Evolutionary conservation across 2,888 invertebrate genomes (phyloP), one percentile per base, ranked within the genome.

Genomic region (Rotaria macrura): DNA sequence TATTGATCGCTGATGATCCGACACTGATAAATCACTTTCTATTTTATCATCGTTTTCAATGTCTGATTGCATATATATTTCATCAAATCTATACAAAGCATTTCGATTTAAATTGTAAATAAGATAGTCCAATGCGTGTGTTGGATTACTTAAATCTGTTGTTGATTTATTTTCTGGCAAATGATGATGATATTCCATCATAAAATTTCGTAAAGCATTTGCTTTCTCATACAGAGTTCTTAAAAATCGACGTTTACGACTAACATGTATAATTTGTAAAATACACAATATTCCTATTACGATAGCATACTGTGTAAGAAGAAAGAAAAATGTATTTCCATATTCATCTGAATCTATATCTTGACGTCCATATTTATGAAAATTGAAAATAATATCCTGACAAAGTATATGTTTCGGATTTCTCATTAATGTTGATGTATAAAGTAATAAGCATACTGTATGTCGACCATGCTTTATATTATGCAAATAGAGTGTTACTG

Each of bases 301-400:
- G 7, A 79, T 79, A 2, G 43, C 40, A 25, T 79, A 79, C 14
- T 79, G 74, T 9, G 43, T 43, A 9, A 79, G 40, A 25, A 79
- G 38, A 43, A 79, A 38, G n/a, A 43, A 1, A 79, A 79, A 79
- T 10, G 74, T 43, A 43, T 79, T 38, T 79, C 43, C 43, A 25
- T 38, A 25, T 23, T 79, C 74, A 43, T 43, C 43, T 0, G 38
- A 38, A 43, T 43, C 25, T 9, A 25, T 38, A 38, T 79, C 74
- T 2, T 38, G 74, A 43, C 43, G 74, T 34, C 74, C 43, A 43
- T 79, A 79, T 79, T 79, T 79, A 23, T 79, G 74, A 43, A 43
- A 79, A 79, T 79, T 79, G 43, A 79, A 79, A 79, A 43, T 23
- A 43, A 79, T 43, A 79, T 79, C 74, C 43, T 79, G 74, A 43